Evolutionary conservation across 2,888 invertebrate species (phyloP), one percentile per base, ranked within the genome.

Genomic region (Apodemia duryi): DNA sequence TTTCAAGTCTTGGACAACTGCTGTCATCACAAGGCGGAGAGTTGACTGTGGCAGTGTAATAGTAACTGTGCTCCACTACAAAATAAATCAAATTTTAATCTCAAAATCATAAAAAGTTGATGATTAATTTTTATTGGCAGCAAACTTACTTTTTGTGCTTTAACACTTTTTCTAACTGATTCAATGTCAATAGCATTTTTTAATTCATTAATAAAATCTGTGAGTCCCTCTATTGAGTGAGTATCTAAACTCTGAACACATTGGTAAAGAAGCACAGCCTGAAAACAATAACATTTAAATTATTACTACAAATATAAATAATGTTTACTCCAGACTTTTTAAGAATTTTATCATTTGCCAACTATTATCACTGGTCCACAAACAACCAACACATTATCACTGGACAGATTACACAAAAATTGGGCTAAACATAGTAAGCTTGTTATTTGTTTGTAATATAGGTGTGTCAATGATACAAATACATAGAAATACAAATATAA

Each of bases 51-150:
- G 95, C 70, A 98, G 90, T 80, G 95, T 94, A 79, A 98, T 84
- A 74, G 97, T 97, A 71, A 98, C 96, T 71, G 97, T 97, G 77
- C 96, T 97, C 98, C 98, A 98, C 98, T 98, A 86, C 51, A 93
- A 91, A 68, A 64, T 60, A 51, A 52, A 43, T 29, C 5, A 28
- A 46, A 35, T 41, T 65, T n/a, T 43, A 61, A 61, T 63, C 10
- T 5, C 46, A 32, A 43, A 0, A 5, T 32, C 10, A 28, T n/a
- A 43, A 66, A 10, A 51, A 5, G 32, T 11, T 1, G 43, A 28
- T 43, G 46, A 49, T 35, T 10, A n/a, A 32, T 35, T 38, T 29
- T 1, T n/a, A 49, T 51, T n/a, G 35, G 32, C 13, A 29, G 11
- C 6, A 9, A 38, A 32, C 64, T 67, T 68, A 97, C 97, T 93